phyloP scores from a whole-genome alignment of 1,140 invertebrate genomes.

The Drosophila pseudoananassae region DNA sequence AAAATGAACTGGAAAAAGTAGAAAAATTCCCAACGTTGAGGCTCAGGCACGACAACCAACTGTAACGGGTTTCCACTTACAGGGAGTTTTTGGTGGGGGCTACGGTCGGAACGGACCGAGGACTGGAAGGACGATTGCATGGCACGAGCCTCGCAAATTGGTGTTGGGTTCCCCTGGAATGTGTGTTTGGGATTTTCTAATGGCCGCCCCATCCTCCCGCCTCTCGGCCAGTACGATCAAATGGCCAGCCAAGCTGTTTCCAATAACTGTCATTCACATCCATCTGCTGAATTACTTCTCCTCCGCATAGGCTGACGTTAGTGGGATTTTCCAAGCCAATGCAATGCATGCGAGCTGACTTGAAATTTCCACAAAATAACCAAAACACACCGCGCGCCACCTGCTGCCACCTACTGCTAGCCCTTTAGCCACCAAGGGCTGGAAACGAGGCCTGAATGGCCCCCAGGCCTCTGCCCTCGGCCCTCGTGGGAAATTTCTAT shows the following conservation, averaged over 20 bases:
- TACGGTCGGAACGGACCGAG: conserved; percentile 33
- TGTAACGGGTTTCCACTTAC: conserved; percentile 81
- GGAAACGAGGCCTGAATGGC: conserved; percentile 58
- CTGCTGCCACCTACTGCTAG: conserved; percentile 18
- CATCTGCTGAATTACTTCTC: conserved; percentile 1
- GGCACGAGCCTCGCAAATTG: conserved; percentile 58
- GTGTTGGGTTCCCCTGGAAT: conserved; percentile 74
- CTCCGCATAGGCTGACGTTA: conserved; percentile 15
- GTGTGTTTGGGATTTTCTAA: conserved; percentile 54
- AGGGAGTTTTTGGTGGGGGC: conserved; percentile 47
- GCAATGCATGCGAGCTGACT: conserved; percentile 63
- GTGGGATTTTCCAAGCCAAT: conserved; percentile 39
- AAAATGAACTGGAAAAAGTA: conserved; percentile 10
- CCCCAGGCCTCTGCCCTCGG: conserved; percentile 18
- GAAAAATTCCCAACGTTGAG: conserved; percentile 38
- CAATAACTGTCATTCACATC: conserved; percentile 14
- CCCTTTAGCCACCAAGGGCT: conserved; percentile 40
- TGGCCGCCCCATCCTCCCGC: not conserved
- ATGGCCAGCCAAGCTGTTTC: conserved; percentile 2
- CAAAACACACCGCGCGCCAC: conserved; percentile 55
- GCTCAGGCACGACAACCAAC: conserved; percentile 68
- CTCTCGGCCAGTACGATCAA: conserved; percentile 13
- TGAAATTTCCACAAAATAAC: conserved; percentile 68
- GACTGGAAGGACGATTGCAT: conserved; percentile 51
- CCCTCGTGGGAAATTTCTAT: conserved; percentile 68